Percentiles rank a stretch among this genome's conserved stretches.
These are phyloP conservation scores for Xiphophorus hellerii DNA, from an alignment of 2,113 vertebrate species.

Conservation along the genomic window DNA sequence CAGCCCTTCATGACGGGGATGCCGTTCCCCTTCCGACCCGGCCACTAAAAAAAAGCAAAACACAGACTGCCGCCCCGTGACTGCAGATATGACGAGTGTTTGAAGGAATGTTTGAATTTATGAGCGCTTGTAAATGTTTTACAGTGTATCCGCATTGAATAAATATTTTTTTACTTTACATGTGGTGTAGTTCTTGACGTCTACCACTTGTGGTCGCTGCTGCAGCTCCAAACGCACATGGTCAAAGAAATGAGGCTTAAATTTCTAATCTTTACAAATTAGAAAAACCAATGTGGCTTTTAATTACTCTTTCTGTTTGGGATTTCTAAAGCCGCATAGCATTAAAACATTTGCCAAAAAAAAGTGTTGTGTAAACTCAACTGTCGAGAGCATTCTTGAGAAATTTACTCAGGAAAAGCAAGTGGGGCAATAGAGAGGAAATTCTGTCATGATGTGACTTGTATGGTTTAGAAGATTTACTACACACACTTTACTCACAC, in stretches of 20 bases:
- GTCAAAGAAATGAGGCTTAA: not conserved
- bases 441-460: not conserved
- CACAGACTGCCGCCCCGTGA: not conserved
- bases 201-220: constrained; percentile 54
- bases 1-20: constrained; percentile 88
- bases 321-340: not conserved
- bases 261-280: not conserved
- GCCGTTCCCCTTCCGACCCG: constrained; percentile 88
- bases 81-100: not conserved
- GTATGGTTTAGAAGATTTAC: not conserved
- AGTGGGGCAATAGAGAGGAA: not conserved
- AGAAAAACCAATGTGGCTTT: not conserved
- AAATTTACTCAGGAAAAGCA: not conserved
- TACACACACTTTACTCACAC: not conserved
- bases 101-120: constrained; percentile 17
- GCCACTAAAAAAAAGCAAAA: constrained; percentile 77
- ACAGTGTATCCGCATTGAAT: constrained; percentile 45
- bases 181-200: constrained; percentile 8
- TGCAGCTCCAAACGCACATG: not conserved
- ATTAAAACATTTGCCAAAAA: not conserved
- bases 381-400: not conserved
- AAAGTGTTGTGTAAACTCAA: not conserved
- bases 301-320: not conserved
- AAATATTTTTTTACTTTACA: constrained; percentile 74
- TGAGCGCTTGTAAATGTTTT: constrained; percentile 7